A percentile compares a stretch with the other conserved stretches of the same genome.
These are phyloP conservation scores for Aleadryas rufinucha DNA, from an alignment of 2,113 vertebrate genomes.

Conservation along the genomic window DNA sequence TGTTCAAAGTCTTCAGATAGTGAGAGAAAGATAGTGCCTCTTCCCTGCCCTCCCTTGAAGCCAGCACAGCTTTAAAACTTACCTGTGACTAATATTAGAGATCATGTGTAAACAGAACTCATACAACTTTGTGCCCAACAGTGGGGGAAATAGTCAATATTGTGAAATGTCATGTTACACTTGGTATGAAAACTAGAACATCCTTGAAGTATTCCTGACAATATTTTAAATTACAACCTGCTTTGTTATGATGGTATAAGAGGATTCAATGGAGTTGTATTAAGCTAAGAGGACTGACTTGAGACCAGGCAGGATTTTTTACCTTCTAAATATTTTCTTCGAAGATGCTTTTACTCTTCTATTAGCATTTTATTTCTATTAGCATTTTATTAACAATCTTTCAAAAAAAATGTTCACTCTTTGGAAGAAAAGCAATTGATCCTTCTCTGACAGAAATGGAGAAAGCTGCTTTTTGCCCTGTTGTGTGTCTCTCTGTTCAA, in stretches of 20 bases:
- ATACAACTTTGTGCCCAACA: neutral
- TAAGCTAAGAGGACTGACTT: neutral
- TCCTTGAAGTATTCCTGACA: neutral
- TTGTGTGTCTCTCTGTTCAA: neutral
- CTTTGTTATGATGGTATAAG: neutral
- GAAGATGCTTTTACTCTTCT: neutral
- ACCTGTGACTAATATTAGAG: neutral
- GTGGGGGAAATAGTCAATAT: accelerated
- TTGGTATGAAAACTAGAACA: neutral
- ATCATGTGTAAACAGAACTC: neutral
- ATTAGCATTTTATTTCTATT: neutral
- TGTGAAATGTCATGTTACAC: neutral
- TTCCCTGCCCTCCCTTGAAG: neutral
- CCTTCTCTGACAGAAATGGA: neutral
- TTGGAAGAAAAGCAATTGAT: neutral
- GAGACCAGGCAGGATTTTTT: neutral
- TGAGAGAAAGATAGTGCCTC: too few relatives aligned
- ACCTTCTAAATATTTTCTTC: neutral
- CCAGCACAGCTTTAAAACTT: neutral
- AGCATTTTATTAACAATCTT: neutral
- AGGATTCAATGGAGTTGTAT: neutral
- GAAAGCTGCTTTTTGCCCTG: neutral
- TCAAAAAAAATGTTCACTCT: neutral
- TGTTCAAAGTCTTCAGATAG: neutral
- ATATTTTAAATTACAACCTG: neutral